Percentiles rank a stretch among this genome's conserved stretches.
Conservation (phyloP, 2,113 vertebrate genomes). For the Galeopterus variegatus region DNA sequence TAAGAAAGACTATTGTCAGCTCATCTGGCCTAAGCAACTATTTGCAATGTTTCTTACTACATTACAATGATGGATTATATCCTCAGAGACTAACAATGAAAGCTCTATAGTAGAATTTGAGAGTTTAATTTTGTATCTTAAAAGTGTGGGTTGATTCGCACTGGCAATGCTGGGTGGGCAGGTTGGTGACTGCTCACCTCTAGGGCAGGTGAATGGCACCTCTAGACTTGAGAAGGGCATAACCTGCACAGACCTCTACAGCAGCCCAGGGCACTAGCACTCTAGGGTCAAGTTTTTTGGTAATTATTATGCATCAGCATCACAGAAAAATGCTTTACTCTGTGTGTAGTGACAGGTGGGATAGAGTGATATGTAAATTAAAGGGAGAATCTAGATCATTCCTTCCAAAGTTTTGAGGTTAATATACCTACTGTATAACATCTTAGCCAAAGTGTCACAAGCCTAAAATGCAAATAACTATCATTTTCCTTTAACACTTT, state of each 20-base stretch:
- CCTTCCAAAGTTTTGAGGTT: not conserved
- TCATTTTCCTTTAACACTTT: not conserved
- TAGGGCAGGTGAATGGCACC: fast-evolving
- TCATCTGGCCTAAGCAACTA: not conserved
- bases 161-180: not conserved
- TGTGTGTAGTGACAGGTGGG: not conserved
- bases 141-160: not conserved
- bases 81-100: not conserved
- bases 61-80: too few relatives aligned
- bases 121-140: not conserved
- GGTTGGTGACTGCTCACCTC: not conserved
- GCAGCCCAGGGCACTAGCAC: not conserved
- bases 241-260: not conserved
- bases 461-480: not conserved
- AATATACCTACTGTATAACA: not conserved
- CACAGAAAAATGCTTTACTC: not conserved
- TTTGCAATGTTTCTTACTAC: not conserved
- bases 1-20: not conserved
- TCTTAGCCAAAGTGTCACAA: not conserved
- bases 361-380: not conserved
- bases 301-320: too few relatives aligned
- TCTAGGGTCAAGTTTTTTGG: not conserved
- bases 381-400: not conserved
- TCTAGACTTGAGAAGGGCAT: not conserved
- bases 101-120: not conserved